Percentiles rank a stretch among this genome's conserved stretches.
phyloP scores from a whole-genome alignment of 92 coral and sea anemone genomes.

The Porites lobata region DNA sequence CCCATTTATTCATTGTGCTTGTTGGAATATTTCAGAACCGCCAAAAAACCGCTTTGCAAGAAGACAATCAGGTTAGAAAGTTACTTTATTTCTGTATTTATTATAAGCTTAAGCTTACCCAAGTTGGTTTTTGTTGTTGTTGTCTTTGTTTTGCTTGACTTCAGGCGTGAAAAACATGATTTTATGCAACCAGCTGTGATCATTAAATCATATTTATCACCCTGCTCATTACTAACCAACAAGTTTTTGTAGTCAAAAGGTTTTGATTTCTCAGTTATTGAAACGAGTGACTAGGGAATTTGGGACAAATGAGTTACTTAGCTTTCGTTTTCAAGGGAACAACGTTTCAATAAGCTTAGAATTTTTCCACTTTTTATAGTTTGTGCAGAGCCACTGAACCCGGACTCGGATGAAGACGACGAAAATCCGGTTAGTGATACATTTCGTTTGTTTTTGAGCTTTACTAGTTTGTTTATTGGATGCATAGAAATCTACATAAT shows the following conservation, averaged over 20 bases:
- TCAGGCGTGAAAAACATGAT: background rate
- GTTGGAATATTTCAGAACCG: slow-evolving; percentile 81
- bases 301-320: background rate
- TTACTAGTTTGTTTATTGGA: slow-evolving; percentile 3
- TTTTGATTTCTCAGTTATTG: background rate
- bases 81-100: too few relatives aligned
- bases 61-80: slow-evolving; percentile 92
- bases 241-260: background rate
- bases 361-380: slow-evolving; percentile 62
- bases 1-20: background rate
- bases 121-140: background rate
- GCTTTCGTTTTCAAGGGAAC: background rate
- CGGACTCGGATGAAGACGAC: slow-evolving; percentile 97
- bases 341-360: background rate
- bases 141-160: background rate
- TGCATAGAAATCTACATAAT: slow-evolving; percentile 38
- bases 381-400: slow-evolving; percentile 97
- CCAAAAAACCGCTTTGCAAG: slow-evolving; percentile 95
- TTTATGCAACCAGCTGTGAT: background rate
- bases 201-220: background rate
- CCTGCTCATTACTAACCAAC: background rate
- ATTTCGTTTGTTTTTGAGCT: slow-evolving; percentile 21
- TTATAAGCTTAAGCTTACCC: background rate
- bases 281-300: background rate
- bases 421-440: slow-evolving; percentile 85